Percentiles rank a stretch among this genome's conserved stretches.
Conservation (phyloP, 2,888 invertebrate species). For the Pseudococcus jackbeardsleyi region DNA sequence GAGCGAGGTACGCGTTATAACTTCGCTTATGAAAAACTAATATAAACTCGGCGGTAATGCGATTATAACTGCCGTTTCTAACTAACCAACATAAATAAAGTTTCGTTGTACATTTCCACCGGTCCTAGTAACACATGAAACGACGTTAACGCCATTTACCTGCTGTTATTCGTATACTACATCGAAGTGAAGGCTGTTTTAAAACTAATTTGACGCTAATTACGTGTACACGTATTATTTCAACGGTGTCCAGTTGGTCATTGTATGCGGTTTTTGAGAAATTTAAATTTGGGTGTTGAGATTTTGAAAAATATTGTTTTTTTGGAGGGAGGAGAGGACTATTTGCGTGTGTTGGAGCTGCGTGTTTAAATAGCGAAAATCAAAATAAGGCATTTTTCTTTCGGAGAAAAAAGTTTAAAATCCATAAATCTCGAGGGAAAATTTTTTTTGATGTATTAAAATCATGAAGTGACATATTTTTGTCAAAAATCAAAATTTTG, state of each 20-base stretch:
- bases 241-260: background rate
- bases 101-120: conserved; percentile 59
- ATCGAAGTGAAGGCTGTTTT: conserved; percentile 12
- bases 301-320: background rate
- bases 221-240: conserved; percentile 30
- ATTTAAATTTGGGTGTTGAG: background rate
- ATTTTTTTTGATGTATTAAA: no score
- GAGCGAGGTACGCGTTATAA: conserved; percentile 47
- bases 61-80: conserved; percentile 65
- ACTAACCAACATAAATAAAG: conserved; percentile 65
- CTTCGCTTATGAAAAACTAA: conserved; percentile 64
- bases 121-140: conserved; percentile 48
- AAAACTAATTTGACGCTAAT: conserved; percentile 57
- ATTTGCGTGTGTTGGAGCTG: no score
- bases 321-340: no score
- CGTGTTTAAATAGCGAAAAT: no score
- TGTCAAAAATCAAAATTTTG: no score
- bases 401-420: no score
- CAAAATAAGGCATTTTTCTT: no score
- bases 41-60: conserved; percentile 61
- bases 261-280: background rate
- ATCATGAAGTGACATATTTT: no score
- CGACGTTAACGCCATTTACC: conserved; percentile 54
- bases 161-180: conserved; percentile 43
- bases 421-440: no score